Conservation (phyloP, 2,113 vertebrate species). For the Spea multiplicata region DNA sequence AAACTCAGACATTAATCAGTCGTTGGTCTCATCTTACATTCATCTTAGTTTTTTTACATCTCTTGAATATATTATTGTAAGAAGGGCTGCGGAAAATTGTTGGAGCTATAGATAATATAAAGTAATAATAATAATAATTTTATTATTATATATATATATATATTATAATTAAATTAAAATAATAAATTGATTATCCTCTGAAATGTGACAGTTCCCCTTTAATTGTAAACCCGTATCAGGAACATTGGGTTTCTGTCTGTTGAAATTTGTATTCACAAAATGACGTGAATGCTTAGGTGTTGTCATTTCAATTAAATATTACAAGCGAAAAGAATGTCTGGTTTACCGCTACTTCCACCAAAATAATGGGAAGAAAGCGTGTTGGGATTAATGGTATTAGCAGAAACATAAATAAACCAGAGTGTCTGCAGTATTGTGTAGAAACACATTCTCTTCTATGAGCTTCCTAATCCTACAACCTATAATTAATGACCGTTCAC, state of each 20-base stretch:
- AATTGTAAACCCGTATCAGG: not conserved
- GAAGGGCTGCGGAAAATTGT: too few species aligned
- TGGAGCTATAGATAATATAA: too few species aligned
- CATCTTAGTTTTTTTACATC: too few species aligned
- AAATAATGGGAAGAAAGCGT: not conserved
- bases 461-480: not conserved
- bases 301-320: not conserved
- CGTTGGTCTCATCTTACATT: too few species aligned
- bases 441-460: conserved; percentile 21
- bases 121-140: too few species aligned
- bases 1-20: too few species aligned
- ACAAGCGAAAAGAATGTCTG: not conserved
- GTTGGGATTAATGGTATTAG: conserved; percentile 20
- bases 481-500: conserved; percentile 38
- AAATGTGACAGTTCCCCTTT: not conserved
- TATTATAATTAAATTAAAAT: too few species aligned
- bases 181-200: too few species aligned
- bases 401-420: not conserved
- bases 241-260: not conserved
- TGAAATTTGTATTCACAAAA: not conserved
- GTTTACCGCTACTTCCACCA: not conserved
- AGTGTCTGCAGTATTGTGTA: conserved; percentile 15
- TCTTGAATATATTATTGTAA: too few species aligned
- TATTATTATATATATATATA: too few species aligned
- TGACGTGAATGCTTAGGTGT: not conserved